A percentile compares a stretch with the other conserved stretches of the same genome.
These are phyloP conservation scores for Nowickia ferox DNA, from an alignment of 2,888 invertebrate genomes.

Conservation along the genomic window DNA sequence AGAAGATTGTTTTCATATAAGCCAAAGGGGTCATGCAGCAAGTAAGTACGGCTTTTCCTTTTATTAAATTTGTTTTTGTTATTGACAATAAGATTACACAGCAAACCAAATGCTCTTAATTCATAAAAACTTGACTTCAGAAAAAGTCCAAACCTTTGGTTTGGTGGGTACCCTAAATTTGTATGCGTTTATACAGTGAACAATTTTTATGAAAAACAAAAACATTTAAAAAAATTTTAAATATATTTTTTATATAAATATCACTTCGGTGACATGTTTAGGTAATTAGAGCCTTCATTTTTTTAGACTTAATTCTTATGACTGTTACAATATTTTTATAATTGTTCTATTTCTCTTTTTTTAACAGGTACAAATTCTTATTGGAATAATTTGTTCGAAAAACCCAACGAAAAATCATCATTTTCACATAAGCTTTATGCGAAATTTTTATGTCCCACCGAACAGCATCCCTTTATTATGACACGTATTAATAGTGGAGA, in stretches of 20 bases:
- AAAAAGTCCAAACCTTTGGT: no score
- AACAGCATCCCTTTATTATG: conserved; percentile 78
- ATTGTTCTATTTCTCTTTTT: neutral
- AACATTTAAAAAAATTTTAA: no score
- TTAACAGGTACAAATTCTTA: conserved; percentile 84
- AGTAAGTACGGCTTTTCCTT: conserved; percentile 78
- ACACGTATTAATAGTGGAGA: conserved; percentile 79
- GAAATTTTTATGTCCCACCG: conserved; percentile 80
- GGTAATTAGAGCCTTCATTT: no score
- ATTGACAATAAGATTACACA: no score
- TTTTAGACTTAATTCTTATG: neutral
- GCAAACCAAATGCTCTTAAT: no score
- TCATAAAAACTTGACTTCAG: no score
- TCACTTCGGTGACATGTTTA: no score
- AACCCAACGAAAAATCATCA: conserved; percentile 83
- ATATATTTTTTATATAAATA: no score
- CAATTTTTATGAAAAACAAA: no score
- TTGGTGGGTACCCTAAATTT: no score
- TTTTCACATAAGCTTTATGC: conserved; percentile 76
- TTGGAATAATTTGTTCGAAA: conserved; percentile 87
- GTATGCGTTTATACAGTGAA: no score
- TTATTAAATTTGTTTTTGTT: no score
- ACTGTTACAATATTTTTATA: neutral
- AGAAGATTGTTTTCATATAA: conserved; percentile 87
- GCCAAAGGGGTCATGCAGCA: conserved; percentile 85